phyloP scores from a whole-genome alignment of 2,113 vertebrate species.

The Poicephalus meyeri region DNA sequence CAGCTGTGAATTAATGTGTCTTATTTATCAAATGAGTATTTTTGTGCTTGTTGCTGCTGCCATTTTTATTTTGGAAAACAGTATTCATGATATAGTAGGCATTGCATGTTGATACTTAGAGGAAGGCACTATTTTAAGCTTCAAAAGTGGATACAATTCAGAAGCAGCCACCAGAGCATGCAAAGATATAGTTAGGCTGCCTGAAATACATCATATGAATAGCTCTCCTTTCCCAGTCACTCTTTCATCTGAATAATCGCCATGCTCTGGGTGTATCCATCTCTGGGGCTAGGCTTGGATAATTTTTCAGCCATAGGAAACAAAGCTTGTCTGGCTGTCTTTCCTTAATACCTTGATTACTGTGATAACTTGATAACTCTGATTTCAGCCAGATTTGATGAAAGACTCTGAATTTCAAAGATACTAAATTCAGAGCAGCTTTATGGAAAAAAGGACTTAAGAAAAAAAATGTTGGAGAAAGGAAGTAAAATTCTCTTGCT shows the following conservation, averaged over 20 bases:
- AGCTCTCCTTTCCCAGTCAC: neutral
- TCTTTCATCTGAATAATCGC: neutral
- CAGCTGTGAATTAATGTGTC: neutral
- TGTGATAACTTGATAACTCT: neutral
- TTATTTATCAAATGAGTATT: neutral
- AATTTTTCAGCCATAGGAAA: neutral
- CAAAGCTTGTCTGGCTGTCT: neutral
- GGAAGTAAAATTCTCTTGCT: neutral
- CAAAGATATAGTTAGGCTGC: neutral
- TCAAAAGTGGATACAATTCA: neutral
- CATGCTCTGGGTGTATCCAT: neutral
- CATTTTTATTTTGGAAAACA: neutral
- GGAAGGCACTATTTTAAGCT: neutral
- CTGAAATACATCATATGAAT: neutral
- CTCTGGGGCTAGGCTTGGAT: neutral
- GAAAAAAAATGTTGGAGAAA: neutral
- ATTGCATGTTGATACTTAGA: neutral
- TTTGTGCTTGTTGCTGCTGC: neutral
- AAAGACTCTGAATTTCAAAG: neutral
- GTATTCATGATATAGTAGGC: neutral
- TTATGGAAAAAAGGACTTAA: neutral
- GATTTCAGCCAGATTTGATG: neutral
- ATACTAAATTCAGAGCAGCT: neutral
- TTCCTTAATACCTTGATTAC: neutral
- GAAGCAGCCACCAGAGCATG: neutral